Base-by-base conservation (phyloP, 2,888 invertebrate genomes). In the Mesoligia furuncula region DNA sequence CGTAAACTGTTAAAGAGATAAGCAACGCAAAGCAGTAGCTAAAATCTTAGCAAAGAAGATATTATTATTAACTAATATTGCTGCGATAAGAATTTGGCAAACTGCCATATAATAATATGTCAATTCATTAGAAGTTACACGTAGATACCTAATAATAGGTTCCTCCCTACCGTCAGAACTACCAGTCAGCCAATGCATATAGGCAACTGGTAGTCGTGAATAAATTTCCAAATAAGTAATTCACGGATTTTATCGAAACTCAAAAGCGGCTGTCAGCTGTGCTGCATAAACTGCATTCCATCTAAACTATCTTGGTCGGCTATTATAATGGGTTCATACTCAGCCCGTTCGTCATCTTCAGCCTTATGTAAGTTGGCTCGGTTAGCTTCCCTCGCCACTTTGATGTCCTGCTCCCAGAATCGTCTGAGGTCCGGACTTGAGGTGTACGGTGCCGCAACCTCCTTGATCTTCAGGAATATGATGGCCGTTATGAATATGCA, bases 401-500 rank as follows among this genome's bases (percentile, higher is more conserved):
- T 98, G 74, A 98, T 97, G 92, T 98, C 98, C 85, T 98, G 98
- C 91, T 98, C 98, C 98, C 98, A 98, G 93, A 98, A 98, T 87
- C 98, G 96, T 85, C 98, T 97, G 71, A 98, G 95, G 90, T 98
- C 98, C 42, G 98, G 98, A 81, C 98, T 98, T 1, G 98, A 98
- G 0, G 98, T 98, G 89, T 98, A 98, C 0, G 98, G 98, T 72
- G 98, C 98, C 0, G 98, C 98, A 15, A 98, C 98, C 94, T 98
- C 98, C 93, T 98, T 98, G 85, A 98, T 98, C 97, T 98, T 98
- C 71, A 98, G 95, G 81, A 98, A 98, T 83, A 98, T 97, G 88
- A 98, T 97, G 4, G 98, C 98, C 72, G 98, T 98, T 88, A 98
- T 97, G 92, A 98, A 98, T 91, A 99, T 98, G 94, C 98, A 98